Evolutionary conservation across 2,797 vertebrate species (phyloP).

Genomic region (Sebastes umbrosus): DNA sequence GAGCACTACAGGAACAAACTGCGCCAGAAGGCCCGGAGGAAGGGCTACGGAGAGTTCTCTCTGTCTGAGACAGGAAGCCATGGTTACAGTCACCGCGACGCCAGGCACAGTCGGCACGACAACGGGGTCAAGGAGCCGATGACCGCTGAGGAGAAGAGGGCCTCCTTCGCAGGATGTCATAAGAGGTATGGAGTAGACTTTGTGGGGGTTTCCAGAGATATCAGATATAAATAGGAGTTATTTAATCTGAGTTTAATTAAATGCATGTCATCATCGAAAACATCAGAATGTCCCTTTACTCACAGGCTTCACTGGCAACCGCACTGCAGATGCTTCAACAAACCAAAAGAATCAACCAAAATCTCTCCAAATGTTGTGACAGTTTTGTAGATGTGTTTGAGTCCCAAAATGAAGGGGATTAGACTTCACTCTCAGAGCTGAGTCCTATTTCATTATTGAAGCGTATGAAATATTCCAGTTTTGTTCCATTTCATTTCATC

Average conservation of each 20-base stretch:
- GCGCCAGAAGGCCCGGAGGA: constrained; percentile 94
- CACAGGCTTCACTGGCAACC: neutral
- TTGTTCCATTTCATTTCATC: neutral
- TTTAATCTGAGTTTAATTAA: neutral
- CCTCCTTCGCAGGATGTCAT: constrained; percentile 79
- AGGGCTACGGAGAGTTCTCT: constrained; percentile 94
- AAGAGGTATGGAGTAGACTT: constrained; percentile 59
- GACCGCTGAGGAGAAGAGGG: constrained; percentile 80
- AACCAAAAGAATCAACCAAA: neutral
- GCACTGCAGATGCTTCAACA: neutral
- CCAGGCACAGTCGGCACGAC: constrained; percentile 64
- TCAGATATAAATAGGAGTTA: neutral
- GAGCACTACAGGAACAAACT: constrained; percentile 98
- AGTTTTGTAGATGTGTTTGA: neutral
- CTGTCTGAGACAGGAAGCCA: constrained; percentile 82
- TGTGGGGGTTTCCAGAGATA: neutral
- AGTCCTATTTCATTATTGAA: neutral
- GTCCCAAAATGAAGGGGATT: neutral
- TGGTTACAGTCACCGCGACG: constrained; percentile 74
- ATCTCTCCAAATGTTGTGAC: neutral
- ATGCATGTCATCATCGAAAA: neutral
- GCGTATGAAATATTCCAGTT: neutral
- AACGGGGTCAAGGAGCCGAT: constrained; percentile 70
- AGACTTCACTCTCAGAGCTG: neutral
- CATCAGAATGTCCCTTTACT: neutral